phyloP scores from a whole-genome alignment of 2,888 invertebrate species.

The Unio pictorum region DNA sequence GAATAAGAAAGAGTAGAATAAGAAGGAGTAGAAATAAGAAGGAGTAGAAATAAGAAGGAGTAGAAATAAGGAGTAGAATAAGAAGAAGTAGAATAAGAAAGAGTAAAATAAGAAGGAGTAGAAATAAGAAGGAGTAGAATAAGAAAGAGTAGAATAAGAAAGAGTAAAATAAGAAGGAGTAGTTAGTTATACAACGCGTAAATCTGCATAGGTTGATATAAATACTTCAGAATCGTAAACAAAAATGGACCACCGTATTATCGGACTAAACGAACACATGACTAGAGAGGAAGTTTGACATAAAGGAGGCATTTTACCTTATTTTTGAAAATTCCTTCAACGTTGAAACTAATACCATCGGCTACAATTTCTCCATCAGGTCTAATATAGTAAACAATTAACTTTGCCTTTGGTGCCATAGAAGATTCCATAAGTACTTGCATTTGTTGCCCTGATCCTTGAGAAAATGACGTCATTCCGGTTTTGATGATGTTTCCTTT shows the following conservation, averaged over 20 bases:
- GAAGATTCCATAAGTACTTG: slow-evolving; percentile 78
- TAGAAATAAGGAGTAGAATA: too few relatives aligned
- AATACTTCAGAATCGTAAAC: not conserved
- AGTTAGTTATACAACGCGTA: too few relatives aligned
- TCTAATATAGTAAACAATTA: slow-evolving; percentile 83
- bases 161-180: too few relatives aligned
- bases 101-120: too few relatives aligned
- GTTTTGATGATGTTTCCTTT: slow-evolving; percentile 40
- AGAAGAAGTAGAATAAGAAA: too few relatives aligned
- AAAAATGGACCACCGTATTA: not conserved
- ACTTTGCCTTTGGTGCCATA: slow-evolving; percentile 80
- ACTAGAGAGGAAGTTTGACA: not conserved
- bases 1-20: too few relatives aligned
- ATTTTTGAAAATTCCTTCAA: slow-evolving; percentile 85
- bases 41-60: too few relatives aligned
- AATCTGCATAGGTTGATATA: too few relatives aligned
- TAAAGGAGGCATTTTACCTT: slow-evolving; percentile 22
- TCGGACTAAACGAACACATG: not conserved
- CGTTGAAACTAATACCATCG: slow-evolving; percentile 84
- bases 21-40: too few relatives aligned
- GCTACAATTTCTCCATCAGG: slow-evolving; percentile 78
- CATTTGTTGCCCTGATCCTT: slow-evolving; percentile 10
- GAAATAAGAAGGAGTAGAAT: too few relatives aligned
- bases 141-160: too few relatives aligned
- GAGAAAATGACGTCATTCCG: slow-evolving; percentile 19